A percentile compares a stretch with the other conserved stretches of the same genome.
Evolutionary conservation across 2,888 invertebrate genomes (phyloP).

Genomic region (Holacanthella duospinosa): DNA sequence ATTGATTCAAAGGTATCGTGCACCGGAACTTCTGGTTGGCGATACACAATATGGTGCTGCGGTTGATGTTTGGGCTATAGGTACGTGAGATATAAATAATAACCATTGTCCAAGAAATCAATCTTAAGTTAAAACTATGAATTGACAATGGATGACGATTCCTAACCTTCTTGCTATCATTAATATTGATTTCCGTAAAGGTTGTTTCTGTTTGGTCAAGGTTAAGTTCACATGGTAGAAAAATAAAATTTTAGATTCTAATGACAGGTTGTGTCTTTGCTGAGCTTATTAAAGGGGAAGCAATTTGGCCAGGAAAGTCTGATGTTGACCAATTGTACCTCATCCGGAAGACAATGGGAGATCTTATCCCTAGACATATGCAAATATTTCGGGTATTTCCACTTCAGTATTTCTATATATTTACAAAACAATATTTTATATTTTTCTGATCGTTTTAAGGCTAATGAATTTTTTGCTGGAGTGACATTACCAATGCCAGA

Average conservation of each 20-base stretch:
- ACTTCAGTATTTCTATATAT: too few relatives aligned
- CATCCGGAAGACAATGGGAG: constrained; percentile 87
- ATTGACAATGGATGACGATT: background rate
- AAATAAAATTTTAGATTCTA: constrained; percentile 8
- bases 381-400: constrained; percentile 77
- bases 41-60: constrained; percentile 85
- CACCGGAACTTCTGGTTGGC: constrained; percentile 92
- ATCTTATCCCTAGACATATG: constrained; percentile 85
- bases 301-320: constrained; percentile 96
- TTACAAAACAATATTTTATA: too few relatives aligned
- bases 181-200: background rate
- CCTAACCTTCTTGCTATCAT: too few relatives aligned
- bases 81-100: too few relatives aligned
- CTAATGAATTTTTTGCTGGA: constrained; percentile 89
- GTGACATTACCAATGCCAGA: constrained; percentile 86
- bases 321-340: constrained; percentile 96
- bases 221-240: background rate
- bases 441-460: constrained; percentile 39
- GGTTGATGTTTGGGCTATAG: constrained; percentile 98
- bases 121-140: background rate
- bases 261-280: constrained; percentile 69
- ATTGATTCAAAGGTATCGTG: constrained; percentile 55
- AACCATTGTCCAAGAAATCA: background rate
- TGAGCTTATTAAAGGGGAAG: constrained; percentile 77
- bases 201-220: background rate